Conservation (phyloP, 2,797 vertebrate species). For the Ambastaia sidthimunki region DNA sequence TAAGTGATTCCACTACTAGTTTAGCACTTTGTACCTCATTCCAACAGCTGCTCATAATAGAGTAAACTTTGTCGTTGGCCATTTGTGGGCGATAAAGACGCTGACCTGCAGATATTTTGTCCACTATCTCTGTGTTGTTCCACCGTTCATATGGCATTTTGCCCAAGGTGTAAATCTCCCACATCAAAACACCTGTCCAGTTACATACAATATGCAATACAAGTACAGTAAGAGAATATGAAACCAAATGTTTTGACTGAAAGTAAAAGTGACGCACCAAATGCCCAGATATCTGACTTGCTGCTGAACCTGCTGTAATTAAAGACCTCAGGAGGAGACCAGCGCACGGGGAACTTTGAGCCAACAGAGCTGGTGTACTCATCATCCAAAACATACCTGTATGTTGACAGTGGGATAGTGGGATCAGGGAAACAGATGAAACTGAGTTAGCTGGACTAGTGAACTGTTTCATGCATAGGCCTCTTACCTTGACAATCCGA, state of each 20-base stretch:
- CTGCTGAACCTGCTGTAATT: slow-evolving; percentile 97
- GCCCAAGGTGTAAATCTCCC: slow-evolving; percentile 94
- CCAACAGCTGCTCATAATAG: slow-evolving; percentile 93
- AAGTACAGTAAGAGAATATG: neutral
- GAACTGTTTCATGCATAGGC: neutral
- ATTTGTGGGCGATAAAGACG: slow-evolving; percentile 93
- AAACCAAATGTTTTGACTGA: neutral
- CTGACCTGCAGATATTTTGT: slow-evolving; percentile 86
- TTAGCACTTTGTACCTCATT: slow-evolving; percentile 78
- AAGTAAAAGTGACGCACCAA: slow-evolving; percentile 77
- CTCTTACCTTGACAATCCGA: slow-evolving; percentile 93
- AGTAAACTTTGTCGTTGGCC: slow-evolving; percentile 88
- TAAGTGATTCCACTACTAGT: neutral
- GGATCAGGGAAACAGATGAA: neutral
- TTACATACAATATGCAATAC: neutral
- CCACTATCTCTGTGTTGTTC: slow-evolving; percentile 91
- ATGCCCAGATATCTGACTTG: slow-evolving; percentile 99
- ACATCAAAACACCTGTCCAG: slow-evolving; percentile 91
- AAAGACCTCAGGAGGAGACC: slow-evolving; percentile 97
- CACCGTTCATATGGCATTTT: slow-evolving; percentile 94
- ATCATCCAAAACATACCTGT: slow-evolving; percentile 94
- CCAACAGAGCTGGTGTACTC: slow-evolving; percentile 94
- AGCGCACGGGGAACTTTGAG: slow-evolving; percentile 95
- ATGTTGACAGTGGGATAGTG: neutral
- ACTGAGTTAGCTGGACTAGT: neutral